Evolutionary conservation across 2,113 vertebrate genomes (phyloP), one percentile per base, ranked within the genome.

Genomic region (Ranitomeya variabilis): DNA sequence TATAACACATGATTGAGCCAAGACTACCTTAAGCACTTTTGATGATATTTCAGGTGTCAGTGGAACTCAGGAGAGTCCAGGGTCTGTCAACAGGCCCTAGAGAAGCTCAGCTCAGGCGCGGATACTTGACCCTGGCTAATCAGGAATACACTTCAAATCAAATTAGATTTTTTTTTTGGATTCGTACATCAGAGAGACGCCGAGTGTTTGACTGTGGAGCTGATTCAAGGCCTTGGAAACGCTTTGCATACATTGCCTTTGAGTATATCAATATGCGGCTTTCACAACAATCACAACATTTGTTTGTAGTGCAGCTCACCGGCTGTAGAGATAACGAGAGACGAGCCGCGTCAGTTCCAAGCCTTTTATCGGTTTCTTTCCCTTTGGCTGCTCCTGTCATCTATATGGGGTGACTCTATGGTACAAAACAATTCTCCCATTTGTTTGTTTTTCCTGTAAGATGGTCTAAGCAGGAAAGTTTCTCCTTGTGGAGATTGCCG

Each of bases 131-230:
- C 54, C 57, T 45, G 45, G 11, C 57, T 88, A 77, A 88, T 88
- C 87, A 83, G 69, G 71, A 55, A 88, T 31, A 62, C 45, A 76
- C 87, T 88, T 83, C 80, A 83, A 76, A 83, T 83, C 57, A 66
- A 66, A 83, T 88, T 81, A 82, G 54, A 23, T 18, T 8, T 31
- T 64, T 51, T 55, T 83, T 83, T 82, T 73, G 59, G 23, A 64
- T 81, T 76, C 18, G 2, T 31, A 83, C 87, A 88, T 88, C 80
- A 83, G 87, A 88, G 64, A 60, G 79, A 66, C 23, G 18, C 57
- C 45, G 52, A 62, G 45, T 15, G 15, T 64, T 83, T 77, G 31
- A 76, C 69, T 83, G 67, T 52, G 60, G 37, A 88, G 85, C 45
- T 51, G 66, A 80, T 80, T 87, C 76, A 87, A 87, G 76, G 86